These are phyloP conservation scores for Bellardia pandia DNA, from an alignment of 2,888 invertebrate species.

Conservation along the genomic window DNA sequence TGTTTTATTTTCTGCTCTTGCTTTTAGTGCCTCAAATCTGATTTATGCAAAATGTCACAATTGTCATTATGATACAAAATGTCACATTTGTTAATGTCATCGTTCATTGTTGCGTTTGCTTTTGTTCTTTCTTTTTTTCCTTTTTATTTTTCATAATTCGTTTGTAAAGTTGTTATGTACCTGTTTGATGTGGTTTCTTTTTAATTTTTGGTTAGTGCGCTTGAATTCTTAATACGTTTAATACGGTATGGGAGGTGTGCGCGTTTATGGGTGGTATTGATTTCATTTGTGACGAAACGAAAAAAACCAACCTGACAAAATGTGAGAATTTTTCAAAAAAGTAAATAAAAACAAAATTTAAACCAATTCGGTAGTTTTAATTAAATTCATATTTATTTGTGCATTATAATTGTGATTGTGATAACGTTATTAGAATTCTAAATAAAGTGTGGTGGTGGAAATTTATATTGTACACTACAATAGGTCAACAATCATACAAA, in stretches of 20 bases:
- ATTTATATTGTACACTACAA: slow-evolving; percentile 6
- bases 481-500: not conserved
- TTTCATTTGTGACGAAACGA: slow-evolving; percentile 38
- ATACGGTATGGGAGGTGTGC: slow-evolving; percentile 22
- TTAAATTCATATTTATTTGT: slow-evolving; percentile 51
- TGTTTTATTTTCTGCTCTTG: not conserved
- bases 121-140: not conserved
- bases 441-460: not conserved
- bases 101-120: slow-evolving; percentile 34
- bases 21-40: slow-evolving; percentile 39
- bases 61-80: slow-evolving; percentile 73
- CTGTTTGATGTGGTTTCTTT: not conserved
- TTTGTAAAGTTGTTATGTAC: slow-evolving; percentile 1
- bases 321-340: slow-evolving; percentile 32
- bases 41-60: slow-evolving; percentile 73
- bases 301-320: slow-evolving; percentile 45
- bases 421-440: slow-evolving; percentile 52
- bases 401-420: slow-evolving; percentile 27
- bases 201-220: slow-evolving; percentile 9
- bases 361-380: slow-evolving; percentile 30
- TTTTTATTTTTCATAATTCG: slow-evolving; percentile 34
- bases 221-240: slow-evolving; percentile 33
- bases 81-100: slow-evolving; percentile 71
- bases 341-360: not conserved
- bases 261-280: slow-evolving; percentile 68